phyloP scores from a whole-genome alignment of 2,888 invertebrate genomes.

The Escarpia spicata region DNA sequence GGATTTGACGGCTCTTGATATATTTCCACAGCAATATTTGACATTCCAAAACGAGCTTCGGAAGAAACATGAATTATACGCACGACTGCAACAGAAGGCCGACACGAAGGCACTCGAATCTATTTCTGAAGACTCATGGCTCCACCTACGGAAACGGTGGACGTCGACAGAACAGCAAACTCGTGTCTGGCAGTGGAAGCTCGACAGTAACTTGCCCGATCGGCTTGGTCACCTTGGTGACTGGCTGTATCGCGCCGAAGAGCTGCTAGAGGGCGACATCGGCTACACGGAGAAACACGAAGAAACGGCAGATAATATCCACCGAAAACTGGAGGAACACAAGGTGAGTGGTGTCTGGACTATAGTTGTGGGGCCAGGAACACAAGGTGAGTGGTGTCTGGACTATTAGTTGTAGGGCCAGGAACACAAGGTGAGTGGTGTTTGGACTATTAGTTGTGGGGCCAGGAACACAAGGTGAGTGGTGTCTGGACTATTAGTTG shows the following conservation, averaged over 20 bases:
- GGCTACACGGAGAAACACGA: slow-evolving; percentile 74
- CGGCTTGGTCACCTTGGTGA: slow-evolving; percentile 86
- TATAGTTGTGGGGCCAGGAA: neutral
- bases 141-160: slow-evolving; percentile 83
- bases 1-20: neutral
- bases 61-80: slow-evolving; percentile 77
- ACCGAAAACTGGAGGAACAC: slow-evolving; percentile 73
- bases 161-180: slow-evolving; percentile 75
- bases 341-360: slow-evolving; percentile 30
- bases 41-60: slow-evolving; percentile 82
- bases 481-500: too few species aligned
- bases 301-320: slow-evolving; percentile 69
- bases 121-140: slow-evolving; percentile 87
- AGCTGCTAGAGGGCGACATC: slow-evolving; percentile 51
- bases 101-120: slow-evolving; percentile 84
- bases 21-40: slow-evolving; percentile 75
- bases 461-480: too few species aligned
- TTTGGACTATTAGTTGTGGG: too few species aligned
- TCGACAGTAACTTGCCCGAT: slow-evolving; percentile 86
- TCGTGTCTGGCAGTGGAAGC: slow-evolving; percentile 79
- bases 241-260: slow-evolving; percentile 84
- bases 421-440: too few species aligned
- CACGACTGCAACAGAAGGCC: slow-evolving; percentile 81
- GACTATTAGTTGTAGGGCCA: neutral
- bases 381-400: too few species aligned